phyloP scores from a whole-genome alignment of 2,113 vertebrate species.

The Gadus chalcogrammus region DNA sequence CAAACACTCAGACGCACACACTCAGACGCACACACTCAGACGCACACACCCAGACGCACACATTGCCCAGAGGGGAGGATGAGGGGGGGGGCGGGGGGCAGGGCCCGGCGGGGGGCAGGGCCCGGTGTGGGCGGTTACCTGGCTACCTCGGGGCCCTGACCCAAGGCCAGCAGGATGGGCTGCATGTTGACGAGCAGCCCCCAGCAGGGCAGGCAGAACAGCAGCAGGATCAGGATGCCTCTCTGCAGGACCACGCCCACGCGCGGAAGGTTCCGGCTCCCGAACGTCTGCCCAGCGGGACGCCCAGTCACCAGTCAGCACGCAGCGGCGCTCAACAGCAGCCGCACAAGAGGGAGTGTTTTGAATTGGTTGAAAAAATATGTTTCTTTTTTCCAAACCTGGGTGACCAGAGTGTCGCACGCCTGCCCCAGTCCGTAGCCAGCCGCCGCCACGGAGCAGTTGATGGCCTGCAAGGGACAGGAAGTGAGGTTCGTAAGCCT shows the following conservation, averaged over 20 bases:
- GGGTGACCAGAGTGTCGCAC: conserved; percentile 90
- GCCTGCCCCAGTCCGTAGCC: conserved; percentile 82
- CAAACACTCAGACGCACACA: too few species aligned
- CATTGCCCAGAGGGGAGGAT: neutral
- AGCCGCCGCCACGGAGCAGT: conserved; percentile 78
- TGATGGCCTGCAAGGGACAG: conserved; percentile 76
- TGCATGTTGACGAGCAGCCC: conserved; percentile 84
- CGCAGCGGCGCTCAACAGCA: too few species aligned
- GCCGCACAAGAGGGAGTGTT: too few species aligned
- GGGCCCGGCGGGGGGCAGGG: too few species aligned
- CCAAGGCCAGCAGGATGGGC: conserved; percentile 75
- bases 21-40: too few species aligned
- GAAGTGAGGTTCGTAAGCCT: too few species aligned
- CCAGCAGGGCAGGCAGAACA: conserved; percentile 92
- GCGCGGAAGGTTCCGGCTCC: conserved; percentile 78
- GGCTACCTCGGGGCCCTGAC: conserved; percentile 80
- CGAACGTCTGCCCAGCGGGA: conserved; percentile 74
- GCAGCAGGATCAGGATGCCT: conserved; percentile 78
- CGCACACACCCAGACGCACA: too few species aligned
- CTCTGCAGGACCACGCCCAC: conserved; percentile 88
- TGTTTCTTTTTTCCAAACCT: conserved; percentile 68
- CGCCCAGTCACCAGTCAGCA: too few species aligned
- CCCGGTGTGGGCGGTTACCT: conserved; percentile 64
- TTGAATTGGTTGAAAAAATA: too few species aligned
- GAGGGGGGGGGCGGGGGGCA: too few species aligned